phyloP scores from a whole-genome alignment of 2,888 invertebrate genomes.

The Copidosoma aretas region DNA sequence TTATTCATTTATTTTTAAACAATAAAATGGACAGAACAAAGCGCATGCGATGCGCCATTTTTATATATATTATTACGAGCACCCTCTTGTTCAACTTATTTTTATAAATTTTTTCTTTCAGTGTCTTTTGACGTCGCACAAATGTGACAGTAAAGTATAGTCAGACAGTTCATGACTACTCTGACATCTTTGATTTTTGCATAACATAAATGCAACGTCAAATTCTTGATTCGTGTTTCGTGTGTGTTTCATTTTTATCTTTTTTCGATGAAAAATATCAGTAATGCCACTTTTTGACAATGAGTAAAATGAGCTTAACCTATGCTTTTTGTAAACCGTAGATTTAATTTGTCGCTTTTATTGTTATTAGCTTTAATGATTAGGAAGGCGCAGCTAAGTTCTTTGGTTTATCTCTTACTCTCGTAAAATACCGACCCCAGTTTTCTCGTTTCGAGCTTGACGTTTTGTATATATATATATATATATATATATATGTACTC shows the following conservation, averaged over 20 bases:
- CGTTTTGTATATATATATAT: too few species aligned
- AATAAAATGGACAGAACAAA: constrained; percentile 20
- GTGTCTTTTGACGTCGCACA: not conserved
- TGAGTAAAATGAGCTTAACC: constrained; percentile 28
- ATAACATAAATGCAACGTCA: not conserved
- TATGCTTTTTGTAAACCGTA: constrained; percentile 15
- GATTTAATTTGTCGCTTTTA: constrained; percentile 3
- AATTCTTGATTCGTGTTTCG: not conserved
- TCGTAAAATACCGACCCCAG: constrained; percentile 4
- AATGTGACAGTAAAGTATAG: not conserved
- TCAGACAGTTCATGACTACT: not conserved
- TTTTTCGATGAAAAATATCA: constrained; percentile 6
- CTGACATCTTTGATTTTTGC: not conserved
- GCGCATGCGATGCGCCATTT: constrained; percentile 4
- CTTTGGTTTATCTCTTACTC: constrained; percentile 7
- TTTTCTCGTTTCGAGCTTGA: not conserved
- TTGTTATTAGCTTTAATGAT: constrained; percentile 25
- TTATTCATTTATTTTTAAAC: constrained; percentile 2
- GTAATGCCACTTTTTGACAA: not conserved
- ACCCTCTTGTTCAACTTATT: not conserved
- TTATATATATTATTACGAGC: not conserved
- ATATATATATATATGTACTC: too few species aligned
- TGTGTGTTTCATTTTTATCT: not conserved
- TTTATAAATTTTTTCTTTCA: not conserved
- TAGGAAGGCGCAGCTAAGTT: constrained; percentile 52